Evolutionary conservation across 2,797 vertebrate species (phyloP).

Genomic region (Luscinia megarhynchos): DNA sequence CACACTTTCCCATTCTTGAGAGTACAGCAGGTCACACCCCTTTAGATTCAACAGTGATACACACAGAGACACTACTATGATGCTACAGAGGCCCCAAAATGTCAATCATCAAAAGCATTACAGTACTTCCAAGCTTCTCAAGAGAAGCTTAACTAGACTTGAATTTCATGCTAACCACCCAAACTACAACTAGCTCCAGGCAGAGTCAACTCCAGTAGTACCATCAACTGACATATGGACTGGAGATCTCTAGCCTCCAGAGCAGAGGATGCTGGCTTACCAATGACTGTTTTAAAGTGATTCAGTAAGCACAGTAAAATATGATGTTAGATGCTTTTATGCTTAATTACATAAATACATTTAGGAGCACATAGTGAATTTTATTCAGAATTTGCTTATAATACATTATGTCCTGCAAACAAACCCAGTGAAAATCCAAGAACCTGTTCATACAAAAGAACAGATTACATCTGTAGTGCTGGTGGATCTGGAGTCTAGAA

Average conservation of each 20-base stretch:
- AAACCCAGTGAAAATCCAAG: background rate
- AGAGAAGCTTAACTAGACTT: background rate
- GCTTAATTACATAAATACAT: background rate
- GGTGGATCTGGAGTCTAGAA: background rate
- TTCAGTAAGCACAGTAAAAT: background rate
- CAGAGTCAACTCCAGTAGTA: background rate
- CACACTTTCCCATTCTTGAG: background rate
- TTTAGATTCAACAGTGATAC: background rate
- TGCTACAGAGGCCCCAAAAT: background rate
- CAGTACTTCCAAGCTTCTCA: background rate
- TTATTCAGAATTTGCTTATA: background rate
- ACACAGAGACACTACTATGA: accelerated
- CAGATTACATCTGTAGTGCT: background rate
- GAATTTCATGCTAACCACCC: background rate
- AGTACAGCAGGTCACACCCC: background rate
- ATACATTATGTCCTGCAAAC: background rate
- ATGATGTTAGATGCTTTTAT: background rate
- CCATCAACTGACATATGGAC: accelerated
- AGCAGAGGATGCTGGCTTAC: background rate
- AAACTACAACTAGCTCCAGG: background rate
- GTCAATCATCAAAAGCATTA: background rate
- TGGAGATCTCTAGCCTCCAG: background rate
- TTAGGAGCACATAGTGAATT: background rate
- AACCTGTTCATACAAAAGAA: background rate
- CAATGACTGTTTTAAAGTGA: background rate